Evolutionary conservation across 2,888 invertebrate species (phyloP).

Genomic region (Stenurella melanura): DNA sequence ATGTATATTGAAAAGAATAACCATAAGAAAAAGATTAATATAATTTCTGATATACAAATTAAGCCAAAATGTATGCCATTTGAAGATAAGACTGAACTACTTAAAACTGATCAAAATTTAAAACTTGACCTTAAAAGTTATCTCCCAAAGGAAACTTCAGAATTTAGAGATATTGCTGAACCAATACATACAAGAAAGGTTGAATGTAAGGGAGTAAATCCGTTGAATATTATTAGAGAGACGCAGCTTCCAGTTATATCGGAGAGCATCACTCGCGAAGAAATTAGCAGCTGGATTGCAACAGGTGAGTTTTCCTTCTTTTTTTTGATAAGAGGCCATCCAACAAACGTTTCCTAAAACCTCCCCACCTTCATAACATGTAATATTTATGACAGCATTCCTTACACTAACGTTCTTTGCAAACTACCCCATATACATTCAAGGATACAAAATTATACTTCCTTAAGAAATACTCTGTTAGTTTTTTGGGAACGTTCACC

Average conservation of each 20-base stretch:
- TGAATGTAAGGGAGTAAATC: background rate
- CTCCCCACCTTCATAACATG: too few species aligned
- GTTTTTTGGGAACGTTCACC: too few species aligned
- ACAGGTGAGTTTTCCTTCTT: slow-evolving; percentile 10
- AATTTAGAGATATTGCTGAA: background rate
- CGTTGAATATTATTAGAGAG: background rate
- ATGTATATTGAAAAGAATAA: background rate
- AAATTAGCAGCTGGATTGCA: slow-evolving; percentile 5
- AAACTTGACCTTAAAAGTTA: background rate
- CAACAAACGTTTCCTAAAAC: too few species aligned
- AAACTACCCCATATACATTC: too few species aligned
- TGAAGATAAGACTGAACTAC: background rate
- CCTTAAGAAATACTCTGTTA: too few species aligned
- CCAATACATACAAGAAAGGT: background rate
- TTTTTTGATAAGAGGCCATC: background rate
- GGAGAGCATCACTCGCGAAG: slow-evolving; percentile 4
- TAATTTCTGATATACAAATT: slow-evolving; percentile 42
- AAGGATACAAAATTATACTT: too few species aligned
- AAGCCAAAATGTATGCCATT: slow-evolving; percentile 12
- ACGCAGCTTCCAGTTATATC: slow-evolving; percentile 1
- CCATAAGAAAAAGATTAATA: slow-evolving; percentile 33
- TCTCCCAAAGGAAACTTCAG: background rate
- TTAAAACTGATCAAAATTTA: background rate
- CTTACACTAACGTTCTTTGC: too few species aligned
- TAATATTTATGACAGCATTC: too few species aligned